Evolutionary conservation across 2,797 vertebrate species (phyloP).

Genomic region (Acrossocheilus fasciatus): DNA sequence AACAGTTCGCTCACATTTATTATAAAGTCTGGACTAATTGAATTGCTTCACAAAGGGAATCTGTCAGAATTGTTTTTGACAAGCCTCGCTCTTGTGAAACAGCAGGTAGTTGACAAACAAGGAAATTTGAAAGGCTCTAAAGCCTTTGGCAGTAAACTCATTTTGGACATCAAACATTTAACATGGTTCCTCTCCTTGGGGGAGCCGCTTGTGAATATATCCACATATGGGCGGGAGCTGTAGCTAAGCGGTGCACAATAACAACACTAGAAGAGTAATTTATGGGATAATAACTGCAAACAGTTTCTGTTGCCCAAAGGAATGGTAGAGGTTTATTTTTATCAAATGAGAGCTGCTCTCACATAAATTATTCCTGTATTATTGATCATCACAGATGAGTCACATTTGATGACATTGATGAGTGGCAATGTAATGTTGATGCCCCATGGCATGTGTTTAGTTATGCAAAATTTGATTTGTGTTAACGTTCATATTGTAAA

Average conservation of each 20-base stretch:
- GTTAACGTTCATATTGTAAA: conserved; percentile 21
- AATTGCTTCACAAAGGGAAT: conserved; percentile 80
- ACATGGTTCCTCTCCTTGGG: conserved; percentile 78
- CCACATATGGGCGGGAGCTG: conserved; percentile 62
- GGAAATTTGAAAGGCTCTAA: conserved; percentile 76
- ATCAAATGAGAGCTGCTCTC: conserved; percentile 27
- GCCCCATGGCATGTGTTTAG: conserved; percentile 5
- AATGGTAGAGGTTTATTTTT: conserved; percentile 42
- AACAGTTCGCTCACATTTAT: conserved; percentile 74
- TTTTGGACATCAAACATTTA: conserved; percentile 83
- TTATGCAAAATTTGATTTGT: conserved; percentile 27
- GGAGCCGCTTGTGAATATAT: conserved; percentile 71
- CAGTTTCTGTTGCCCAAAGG: conserved; percentile 37
- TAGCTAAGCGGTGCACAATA: conserved; percentile 38
- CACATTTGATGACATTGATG: conserved; percentile 43
- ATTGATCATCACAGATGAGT: conserved; percentile 47
- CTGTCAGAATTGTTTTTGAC: conserved; percentile 77
- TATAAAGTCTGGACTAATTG: conserved; percentile 72
- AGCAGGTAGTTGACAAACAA: conserved; percentile 86
- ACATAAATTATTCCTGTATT: conserved; percentile 35
- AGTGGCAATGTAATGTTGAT: neutral
- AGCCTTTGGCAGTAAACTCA: conserved; percentile 82
- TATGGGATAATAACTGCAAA: conserved; percentile 50
- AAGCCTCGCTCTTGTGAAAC: conserved; percentile 82
- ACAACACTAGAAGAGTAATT: conserved; percentile 52